Base-by-base conservation (phyloP, 2,797 vertebrate genomes). In the Ctenochaetus hawaiiensis region DNA sequence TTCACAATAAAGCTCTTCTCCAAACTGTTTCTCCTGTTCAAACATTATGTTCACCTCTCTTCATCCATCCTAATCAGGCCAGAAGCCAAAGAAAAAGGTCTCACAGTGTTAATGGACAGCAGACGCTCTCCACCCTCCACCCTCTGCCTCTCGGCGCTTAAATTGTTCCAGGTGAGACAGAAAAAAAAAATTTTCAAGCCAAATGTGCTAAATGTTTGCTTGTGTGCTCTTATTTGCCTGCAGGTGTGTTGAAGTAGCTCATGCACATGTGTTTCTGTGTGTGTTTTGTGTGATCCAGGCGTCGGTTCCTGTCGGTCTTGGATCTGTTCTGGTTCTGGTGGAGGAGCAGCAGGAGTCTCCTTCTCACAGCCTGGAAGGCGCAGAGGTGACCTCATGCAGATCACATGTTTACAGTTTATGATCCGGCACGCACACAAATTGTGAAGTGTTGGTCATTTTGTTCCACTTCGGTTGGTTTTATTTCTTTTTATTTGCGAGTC, bases 101-200 rank as follows among this genome's bases (percentile, higher is more conserved):
- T 96, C 56, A 94, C 94, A 0, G 86, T 96, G 80, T 71, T 96
- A 75, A 83, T 95, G 58, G 95, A 96, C 95, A 90, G 92, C 91
- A 92, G 95, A 52, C 72, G 81, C 16, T 78, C 88, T 17, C 82
- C 87, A 9, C 91, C 92, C 45, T 93, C 93, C 18, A 8, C 88
- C 14, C 84, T 84, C 76, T 88, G 82, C 70, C 65, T 94, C 58
- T 83, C 92, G 23, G 90, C 94, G 2, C 89, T 96, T 73, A 95
- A 88, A 81, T 68, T 20, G 18, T 95, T 95, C 89, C 95, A 95
- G 95, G 95, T 96, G 83, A 93, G 91, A 61, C 5, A 11, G 20
- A 48, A 54, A 60, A 64, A 17, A 11, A 12, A 8, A 3, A 6
- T 8, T n/a, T 53, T 66, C 67, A 39, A 47, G 60, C 56, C 41